phyloP scores from a whole-genome alignment of 2,797 vertebrate species.

The Tokudaia tokunoshimensis region DNA sequence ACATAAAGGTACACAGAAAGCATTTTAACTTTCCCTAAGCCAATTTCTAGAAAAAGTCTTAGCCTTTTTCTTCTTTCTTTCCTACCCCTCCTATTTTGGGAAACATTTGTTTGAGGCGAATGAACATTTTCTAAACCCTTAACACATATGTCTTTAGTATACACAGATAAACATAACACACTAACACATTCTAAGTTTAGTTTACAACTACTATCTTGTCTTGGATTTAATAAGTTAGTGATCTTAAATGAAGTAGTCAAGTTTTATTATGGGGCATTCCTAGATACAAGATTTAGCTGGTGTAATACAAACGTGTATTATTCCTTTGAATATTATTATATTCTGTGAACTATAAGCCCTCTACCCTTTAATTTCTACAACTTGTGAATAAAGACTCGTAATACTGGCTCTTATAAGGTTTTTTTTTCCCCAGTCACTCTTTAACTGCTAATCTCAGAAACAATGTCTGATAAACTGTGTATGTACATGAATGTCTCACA shows the following conservation, averaged over 20 bases:
- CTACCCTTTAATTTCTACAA: slow-evolving; percentile 40
- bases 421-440: slow-evolving; percentile 13
- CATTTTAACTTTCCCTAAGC: slow-evolving; percentile 6
- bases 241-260: slow-evolving; percentile 20
- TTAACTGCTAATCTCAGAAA: background rate
- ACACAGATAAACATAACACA: background rate
- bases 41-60: slow-evolving; percentile 57
- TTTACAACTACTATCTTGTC: slow-evolving; percentile 24
- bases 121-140: slow-evolving; percentile 29
- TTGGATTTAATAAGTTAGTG: slow-evolving; percentile 37
- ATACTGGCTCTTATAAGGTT: background rate
- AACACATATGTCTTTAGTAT: background rate
- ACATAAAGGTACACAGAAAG: background rate
- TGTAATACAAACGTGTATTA: slow-evolving; percentile 6
- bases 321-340: slow-evolving; percentile 6
- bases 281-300: slow-evolving; percentile 40
- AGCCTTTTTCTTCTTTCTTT: background rate
- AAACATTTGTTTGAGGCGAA: slow-evolving; percentile 13
- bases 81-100: background rate
- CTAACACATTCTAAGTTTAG: background rate
- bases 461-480: background rate
- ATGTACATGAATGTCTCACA: background rate
- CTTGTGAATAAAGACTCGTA: slow-evolving; percentile 19
- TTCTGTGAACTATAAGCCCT: background rate
- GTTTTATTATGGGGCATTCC: slow-evolving; percentile 18